These are phyloP conservation scores for Limnephilus marmoratus DNA, from an alignment of 2,888 invertebrate species.

Conservation along the genomic window DNA sequence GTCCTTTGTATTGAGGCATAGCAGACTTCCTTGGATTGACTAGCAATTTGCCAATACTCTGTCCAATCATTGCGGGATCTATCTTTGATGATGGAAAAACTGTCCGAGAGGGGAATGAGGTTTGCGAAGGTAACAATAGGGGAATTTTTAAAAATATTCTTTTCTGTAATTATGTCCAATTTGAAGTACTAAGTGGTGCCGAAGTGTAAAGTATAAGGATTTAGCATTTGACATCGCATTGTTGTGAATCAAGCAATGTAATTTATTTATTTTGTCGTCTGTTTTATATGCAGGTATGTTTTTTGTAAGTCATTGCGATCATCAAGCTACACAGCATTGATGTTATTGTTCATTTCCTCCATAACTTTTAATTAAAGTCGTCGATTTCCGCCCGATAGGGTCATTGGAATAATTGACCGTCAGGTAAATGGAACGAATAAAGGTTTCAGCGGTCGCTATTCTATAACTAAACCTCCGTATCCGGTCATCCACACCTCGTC, in stretches of 20 bases:
- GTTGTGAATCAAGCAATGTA: background rate
- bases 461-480: background rate
- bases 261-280: background rate
- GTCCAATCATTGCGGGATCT: no score
- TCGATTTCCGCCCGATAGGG: slow-evolving; percentile 36
- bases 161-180: background rate
- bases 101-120: no score
- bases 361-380: slow-evolving; percentile 35
- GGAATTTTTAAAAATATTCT: no score
- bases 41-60: no score
- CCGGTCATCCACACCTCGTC: slow-evolving; percentile 16
- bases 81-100: no score
- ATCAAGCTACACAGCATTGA: background rate
- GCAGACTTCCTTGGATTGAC: no score
- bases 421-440: slow-evolving; percentile 10
- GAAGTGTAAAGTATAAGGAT: no score
- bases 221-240: background rate
- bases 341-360: slow-evolving; percentile 18
- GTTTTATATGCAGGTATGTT: background rate
- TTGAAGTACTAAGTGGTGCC: background rate
- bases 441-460: background rate
- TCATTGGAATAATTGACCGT: slow-evolving; percentile 20
- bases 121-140: no score
- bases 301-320: background rate
- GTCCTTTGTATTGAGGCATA: no score